Evolutionary conservation across 2,888 invertebrate genomes (phyloP).

Genomic region (Noctua janthina): DNA sequence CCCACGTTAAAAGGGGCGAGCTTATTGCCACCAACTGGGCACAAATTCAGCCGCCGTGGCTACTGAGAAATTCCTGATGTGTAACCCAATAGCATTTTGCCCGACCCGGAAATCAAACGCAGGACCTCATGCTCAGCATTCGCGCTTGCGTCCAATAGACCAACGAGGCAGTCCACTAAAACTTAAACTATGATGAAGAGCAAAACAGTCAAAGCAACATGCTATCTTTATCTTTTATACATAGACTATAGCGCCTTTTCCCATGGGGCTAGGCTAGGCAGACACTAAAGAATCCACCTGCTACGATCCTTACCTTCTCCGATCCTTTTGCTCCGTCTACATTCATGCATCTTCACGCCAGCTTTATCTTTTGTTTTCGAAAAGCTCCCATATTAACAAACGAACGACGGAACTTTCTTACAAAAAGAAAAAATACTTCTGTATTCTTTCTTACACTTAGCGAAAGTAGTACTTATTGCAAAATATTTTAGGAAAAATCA

Average conservation of each 20-base stretch:
- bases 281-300: background rate
- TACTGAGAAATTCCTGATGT: background rate
- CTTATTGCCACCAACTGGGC: background rate
- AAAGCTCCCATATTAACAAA: no score
- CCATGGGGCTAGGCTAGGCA: background rate
- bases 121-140: background rate
- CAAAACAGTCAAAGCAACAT: background rate
- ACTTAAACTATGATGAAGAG: background rate
- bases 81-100: background rate
- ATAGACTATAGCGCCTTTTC: background rate
- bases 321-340: background rate
- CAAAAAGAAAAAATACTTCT: background rate
- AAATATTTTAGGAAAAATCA: background rate
- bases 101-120: background rate
- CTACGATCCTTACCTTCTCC: background rate
- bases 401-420: no score
- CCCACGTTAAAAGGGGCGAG: background rate
- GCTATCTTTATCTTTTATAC: background rate
- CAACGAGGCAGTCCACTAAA: background rate
- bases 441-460: no score
- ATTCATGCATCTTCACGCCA: background rate
- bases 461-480: no score
- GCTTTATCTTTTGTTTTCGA: background rate
- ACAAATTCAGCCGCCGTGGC: background rate
- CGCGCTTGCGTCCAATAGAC: background rate